phyloP scores from a whole-genome alignment of 2,888 invertebrate genomes.

The Tenthredo distinguenda region DNA sequence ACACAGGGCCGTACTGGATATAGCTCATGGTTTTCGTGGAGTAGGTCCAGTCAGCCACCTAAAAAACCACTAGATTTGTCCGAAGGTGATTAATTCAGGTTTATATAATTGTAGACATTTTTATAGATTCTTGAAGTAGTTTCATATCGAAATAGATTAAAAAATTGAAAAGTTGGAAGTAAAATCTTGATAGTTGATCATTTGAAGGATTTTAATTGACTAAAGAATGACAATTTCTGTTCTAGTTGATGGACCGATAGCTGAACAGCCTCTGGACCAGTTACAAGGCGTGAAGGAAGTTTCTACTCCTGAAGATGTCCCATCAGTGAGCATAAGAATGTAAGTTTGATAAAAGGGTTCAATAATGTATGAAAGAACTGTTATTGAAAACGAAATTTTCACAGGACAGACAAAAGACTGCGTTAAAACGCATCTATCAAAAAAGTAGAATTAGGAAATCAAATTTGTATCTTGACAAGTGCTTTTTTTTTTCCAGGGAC shows the following conservation, averaged over 20 bases:
- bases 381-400: background rate
- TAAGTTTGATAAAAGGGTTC: background rate
- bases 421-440: background rate
- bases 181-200: background rate
- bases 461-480: background rate
- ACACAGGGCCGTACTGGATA: constrained; percentile 72
- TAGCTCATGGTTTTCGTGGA: constrained; percentile 82
- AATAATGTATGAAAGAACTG: background rate
- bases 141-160: background rate
- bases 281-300: constrained; percentile 61
- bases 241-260: constrained; percentile 62
- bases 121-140: background rate
- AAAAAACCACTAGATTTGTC: constrained; percentile 68
- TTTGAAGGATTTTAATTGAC: background rate
- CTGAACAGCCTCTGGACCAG: constrained; percentile 61
- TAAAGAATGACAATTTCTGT: constrained; percentile 3
- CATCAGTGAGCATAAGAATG: constrained; percentile 51
- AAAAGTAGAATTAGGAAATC: background rate
- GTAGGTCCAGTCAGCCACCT: constrained; percentile 74
- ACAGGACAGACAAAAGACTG: background rate
- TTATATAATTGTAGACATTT: background rate
- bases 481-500: background rate
- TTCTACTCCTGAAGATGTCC: constrained; percentile 55
- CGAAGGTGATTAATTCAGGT: constrained; percentile 60
- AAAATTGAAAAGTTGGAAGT: background rate